Percentiles rank a stretch among this genome's conserved stretches.
phyloP scores from a whole-genome alignment of 2,797 vertebrate genomes.

The Myoxocephalus aenaeus region DNA sequence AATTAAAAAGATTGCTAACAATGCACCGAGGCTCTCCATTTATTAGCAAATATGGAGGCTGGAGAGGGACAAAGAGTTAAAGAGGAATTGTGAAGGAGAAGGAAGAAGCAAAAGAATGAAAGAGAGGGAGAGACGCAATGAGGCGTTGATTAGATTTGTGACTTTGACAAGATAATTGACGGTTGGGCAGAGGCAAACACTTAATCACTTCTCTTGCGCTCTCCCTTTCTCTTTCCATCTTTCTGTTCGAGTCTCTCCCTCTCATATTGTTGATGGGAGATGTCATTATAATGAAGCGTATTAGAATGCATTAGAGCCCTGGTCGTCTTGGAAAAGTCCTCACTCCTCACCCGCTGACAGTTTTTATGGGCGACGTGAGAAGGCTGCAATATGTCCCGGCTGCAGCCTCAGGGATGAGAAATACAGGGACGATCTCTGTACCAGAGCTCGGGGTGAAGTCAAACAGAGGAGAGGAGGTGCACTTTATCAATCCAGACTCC shows the following conservation, averaged over 20 bases:
- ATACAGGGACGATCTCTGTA: conserved; percentile 61
- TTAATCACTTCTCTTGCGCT: conserved; percentile 78
- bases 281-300: conserved; percentile 82
- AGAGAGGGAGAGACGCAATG: conserved; percentile 56
- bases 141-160: conserved; percentile 84
- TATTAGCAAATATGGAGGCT: conserved; percentile 54
- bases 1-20: conserved; percentile 73
- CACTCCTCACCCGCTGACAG: conserved; percentile 70
- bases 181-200: conserved; percentile 80
- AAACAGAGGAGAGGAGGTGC: conserved; percentile 50
- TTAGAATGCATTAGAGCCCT: conserved; percentile 79
- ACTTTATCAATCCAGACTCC: conserved; percentile 27
- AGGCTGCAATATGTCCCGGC: conserved; percentile 71
- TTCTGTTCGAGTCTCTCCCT: conserved; percentile 53
- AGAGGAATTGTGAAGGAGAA: conserved; percentile 37
- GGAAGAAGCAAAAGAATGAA: conserved; percentile 14
- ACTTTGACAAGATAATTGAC: conserved; percentile 88
- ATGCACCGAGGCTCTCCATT: conserved; percentile 50
- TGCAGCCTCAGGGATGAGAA: conserved; percentile 64
- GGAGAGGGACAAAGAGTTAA: conserved; percentile 27
- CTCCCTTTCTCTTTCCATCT: conserved; percentile 53
- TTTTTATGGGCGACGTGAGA: conserved; percentile 72
- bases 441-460: conserved; percentile 58
- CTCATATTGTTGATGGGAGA: conserved; percentile 75
- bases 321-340: conserved; percentile 69